Evolutionary conservation across 2,888 invertebrate species (phyloP), one percentile per base, ranked within the genome.

Genomic region (Mayetiola destructor): DNA sequence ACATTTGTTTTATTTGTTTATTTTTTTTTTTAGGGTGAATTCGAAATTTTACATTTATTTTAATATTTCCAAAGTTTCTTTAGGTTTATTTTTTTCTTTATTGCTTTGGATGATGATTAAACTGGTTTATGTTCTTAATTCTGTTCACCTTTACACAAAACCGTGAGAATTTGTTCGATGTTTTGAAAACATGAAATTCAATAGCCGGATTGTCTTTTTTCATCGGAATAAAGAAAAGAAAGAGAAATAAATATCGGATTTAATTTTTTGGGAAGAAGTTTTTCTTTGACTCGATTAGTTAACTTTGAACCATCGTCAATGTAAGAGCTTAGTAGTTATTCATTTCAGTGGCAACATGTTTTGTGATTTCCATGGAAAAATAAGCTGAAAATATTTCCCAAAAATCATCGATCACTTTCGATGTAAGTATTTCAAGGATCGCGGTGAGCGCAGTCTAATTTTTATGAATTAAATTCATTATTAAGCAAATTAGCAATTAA

Each of bases 261-360:
- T 8, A 23, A 27, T 48, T 27, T 27, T 48, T 48, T 48, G 4
- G 2, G 27, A 27, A 48, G 27, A 27, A 16, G 48, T 21, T 5
- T 2, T 10, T 42, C 27, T 27, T 27, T 6, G 27, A 48, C n/a
- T 48, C 27, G 48, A 27, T 48, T 27, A 48, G 48, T 48, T 48
- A 27, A 48, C 27, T 48, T 48, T 48, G 23, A 48, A 48, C 48
- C 48, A 27, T 48, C 48, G 48, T 27, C 48, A n/a, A 48, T 27
- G 48, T n/a, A 48, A 48, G 27, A 48, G 27, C 48, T 48, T 48
- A 48, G 48, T 48, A 27, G 27, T 48, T 48, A n/a, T n/a, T n/a
- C n/a, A n/a, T n/a, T n/a, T n/a, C n/a, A n/a, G n/a, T n/a, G n/a
- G n/a, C n/a, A n/a, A n/a, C n/a, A n/a, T n/a, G n/a, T n/a, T n/a